Evolutionary conservation across 2,888 invertebrate species (phyloP), one percentile per base, ranked within the genome.

Genomic region (Strigamia maritima): DNA sequence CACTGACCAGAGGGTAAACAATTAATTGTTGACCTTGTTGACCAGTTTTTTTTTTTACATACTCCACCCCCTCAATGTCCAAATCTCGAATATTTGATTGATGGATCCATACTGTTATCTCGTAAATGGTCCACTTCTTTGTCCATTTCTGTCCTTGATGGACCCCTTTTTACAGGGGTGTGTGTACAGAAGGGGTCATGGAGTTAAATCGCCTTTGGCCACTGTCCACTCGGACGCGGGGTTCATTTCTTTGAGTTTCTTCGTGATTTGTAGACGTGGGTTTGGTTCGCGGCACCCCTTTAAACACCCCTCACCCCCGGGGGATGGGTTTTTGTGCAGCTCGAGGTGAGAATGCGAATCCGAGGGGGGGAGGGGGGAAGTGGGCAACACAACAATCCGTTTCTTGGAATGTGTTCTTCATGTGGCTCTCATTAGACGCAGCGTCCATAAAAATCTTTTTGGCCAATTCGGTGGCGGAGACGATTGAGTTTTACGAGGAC

Each of bases 401-500:
- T 65, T 65, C 60, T 65, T 65, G 60, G 60, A 65, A 65, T 65
- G 60, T 24, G 14, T 35, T 49, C 60, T 65, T 65, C 60, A 65
- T 65, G 60, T 65, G 60, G 60, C 60, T 65, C 60, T 65, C 60
- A 65, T 65, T 65, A 65, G 60, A 65, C 24, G 60, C 24, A 24
- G 60, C 19, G 60, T 19, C 19, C 60, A 65, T 65, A 65, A 65
- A 65, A 65, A 65, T 65, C 60, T 24, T 65, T 65, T 65, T 19
- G 60, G 60, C 60, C 60, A 65, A 65, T 65, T 65, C 60, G 60
- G 60, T 65, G 60, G 60, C 60, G 60, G 60, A 65, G 60, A 65
- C 60, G 60, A 65, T 65, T 65, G 60, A 65, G 60, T 65, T 65
- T 65, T 65, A 65, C 60, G 60, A 65, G 60, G 60, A 65, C 60